phyloP scores from a whole-genome alignment of 2,888 invertebrate genomes.

The Hedya salicella region DNA sequence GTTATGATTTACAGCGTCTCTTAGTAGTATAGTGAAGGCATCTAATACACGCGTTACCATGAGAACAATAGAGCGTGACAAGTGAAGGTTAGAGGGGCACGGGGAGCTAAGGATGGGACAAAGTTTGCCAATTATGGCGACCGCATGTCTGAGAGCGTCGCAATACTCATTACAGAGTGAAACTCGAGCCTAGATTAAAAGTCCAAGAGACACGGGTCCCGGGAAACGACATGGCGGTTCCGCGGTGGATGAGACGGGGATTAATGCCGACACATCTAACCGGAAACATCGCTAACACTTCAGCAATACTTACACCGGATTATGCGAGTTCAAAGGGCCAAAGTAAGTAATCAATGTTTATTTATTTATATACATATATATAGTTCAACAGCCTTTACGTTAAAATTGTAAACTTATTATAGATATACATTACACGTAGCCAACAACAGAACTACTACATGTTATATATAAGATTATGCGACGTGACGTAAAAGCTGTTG shows the following conservation, averaged over 20 bases:
- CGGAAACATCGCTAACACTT: conserved; percentile 14
- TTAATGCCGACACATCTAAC: conserved; percentile 57
- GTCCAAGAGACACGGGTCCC: conserved; percentile 69
- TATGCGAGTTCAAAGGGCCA: conserved; percentile 8
- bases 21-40: conserved; percentile 56
- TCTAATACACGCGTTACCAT: conserved; percentile 73
- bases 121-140: conserved; percentile 85
- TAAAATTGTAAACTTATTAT: too few relatives aligned
- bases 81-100: conserved; percentile 59
- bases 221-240: conserved; percentile 54
- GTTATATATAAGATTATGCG: too few relatives aligned
- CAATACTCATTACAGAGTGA: conserved; percentile 81
- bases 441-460: too few relatives aligned
- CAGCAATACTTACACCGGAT: conserved; percentile 22
- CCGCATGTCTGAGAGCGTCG: conserved; percentile 83
- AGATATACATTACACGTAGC: too few relatives aligned
- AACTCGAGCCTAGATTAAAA: conserved; percentile 82
- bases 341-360: conserved; percentile 16
- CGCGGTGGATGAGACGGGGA: conserved; percentile 57
- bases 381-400: too few relatives aligned
- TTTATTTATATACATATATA: too few relatives aligned
- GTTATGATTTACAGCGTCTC: conserved; percentile 37
- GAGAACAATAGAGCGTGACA: conserved; percentile 80
- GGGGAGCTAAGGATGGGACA: conserved; percentile 69
- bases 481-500: too few relatives aligned